Evolutionary conservation across 2,113 vertebrate genomes (phyloP).

Genomic region (Picathartes gymnocephalus): DNA sequence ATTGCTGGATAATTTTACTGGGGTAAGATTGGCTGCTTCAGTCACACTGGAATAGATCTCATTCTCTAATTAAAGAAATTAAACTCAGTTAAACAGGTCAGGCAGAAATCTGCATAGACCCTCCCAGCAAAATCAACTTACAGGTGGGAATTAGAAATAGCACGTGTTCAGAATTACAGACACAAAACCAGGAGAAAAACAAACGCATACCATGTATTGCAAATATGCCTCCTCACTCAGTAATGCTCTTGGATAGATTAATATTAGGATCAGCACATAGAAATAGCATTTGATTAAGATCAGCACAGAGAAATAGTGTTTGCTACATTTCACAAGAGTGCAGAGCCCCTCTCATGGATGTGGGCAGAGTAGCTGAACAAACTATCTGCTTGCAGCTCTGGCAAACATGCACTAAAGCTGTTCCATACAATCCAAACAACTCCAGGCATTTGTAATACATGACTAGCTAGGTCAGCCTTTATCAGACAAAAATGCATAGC

Average conservation of each 20-base stretch:
- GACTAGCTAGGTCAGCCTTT: slow-evolving; percentile 27
- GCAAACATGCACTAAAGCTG: not conserved
- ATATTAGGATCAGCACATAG: not conserved
- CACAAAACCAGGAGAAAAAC: not conserved
- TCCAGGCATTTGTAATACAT: slow-evolving; percentile 46
- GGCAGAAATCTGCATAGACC: not conserved
- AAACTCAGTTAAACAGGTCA: not conserved
- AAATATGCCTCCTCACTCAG: not conserved
- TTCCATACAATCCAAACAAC: not conserved
- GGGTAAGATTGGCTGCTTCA: not conserved
- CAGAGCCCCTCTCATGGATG: fast-evolving
- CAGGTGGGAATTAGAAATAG: not conserved
- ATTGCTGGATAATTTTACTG: not conserved
- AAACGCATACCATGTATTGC: fast-evolving
- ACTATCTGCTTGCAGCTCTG: not conserved
- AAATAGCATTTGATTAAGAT: not conserved
- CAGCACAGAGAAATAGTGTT: not conserved
- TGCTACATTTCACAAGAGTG: not conserved
- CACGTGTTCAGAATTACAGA: not conserved
- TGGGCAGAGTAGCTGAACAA: not conserved
- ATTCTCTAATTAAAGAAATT: not conserved
- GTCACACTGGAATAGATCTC: not conserved
- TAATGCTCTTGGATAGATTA: not conserved
- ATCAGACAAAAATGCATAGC: slow-evolving; percentile 42
- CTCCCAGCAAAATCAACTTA: not conserved